Evolutionary conservation across 2,797 vertebrate species (phyloP).

Genomic region (Artibeus jamaicensis): DNA sequence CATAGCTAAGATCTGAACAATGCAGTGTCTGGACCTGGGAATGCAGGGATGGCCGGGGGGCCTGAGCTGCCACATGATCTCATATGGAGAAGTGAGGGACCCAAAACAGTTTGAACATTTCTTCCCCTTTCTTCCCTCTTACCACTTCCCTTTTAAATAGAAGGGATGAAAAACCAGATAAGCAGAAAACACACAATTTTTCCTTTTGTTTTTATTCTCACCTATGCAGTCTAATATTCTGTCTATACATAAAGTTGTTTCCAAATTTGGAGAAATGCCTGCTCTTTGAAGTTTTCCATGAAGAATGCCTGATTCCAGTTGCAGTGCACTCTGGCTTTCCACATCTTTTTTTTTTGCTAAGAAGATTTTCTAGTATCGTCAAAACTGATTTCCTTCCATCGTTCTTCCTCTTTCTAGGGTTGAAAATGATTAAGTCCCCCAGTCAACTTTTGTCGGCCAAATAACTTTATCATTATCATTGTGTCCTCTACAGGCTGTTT

Average conservation of each 20-base stretch:
- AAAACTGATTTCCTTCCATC: background rate
- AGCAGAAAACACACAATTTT: constrained; percentile 7
- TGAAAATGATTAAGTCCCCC: constrained; percentile 7
- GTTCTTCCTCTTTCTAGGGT: background rate
- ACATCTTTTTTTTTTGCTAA: background rate
- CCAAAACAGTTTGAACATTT: background rate
- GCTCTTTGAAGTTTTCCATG: background rate
- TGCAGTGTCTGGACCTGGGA: background rate
- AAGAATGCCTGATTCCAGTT: background rate
- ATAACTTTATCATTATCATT: constrained; percentile 33
- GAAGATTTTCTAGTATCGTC: background rate
- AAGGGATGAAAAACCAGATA: background rate
- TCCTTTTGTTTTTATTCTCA: background rate
- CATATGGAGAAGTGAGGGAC: background rate
- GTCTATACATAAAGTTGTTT: background rate
- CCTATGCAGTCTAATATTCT: background rate
- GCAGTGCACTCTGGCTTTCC: background rate
- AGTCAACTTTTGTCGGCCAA: constrained; percentile 3
- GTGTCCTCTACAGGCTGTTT: constrained; percentile 3
- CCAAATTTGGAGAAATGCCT: background rate
- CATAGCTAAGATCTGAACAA: background rate
- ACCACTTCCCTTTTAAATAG: background rate
- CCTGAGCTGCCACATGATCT: background rate
- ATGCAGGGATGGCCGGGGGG: background rate
- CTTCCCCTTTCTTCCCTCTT: background rate